Conservation (phyloP, 2,888 invertebrate species). For the Troides helena region DNA sequence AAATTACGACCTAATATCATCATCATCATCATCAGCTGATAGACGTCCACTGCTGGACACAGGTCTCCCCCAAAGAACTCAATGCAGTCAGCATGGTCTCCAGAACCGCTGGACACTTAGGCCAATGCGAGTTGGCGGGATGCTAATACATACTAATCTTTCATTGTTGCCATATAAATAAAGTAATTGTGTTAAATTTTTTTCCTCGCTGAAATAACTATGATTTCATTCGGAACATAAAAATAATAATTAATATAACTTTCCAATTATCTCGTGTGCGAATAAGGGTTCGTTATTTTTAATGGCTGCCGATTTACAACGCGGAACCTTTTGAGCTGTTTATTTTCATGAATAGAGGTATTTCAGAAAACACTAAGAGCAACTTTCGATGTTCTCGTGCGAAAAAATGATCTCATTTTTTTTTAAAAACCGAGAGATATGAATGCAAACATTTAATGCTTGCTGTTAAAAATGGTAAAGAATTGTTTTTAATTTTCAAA, state of each 20-base stretch:
- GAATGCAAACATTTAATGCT: neutral
- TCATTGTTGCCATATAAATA: too few species aligned
- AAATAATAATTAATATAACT: slow-evolving; percentile 19
- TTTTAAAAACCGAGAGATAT: neutral
- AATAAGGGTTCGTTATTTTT: slow-evolving; percentile 26
- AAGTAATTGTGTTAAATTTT: neutral
- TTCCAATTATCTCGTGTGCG: slow-evolving; percentile 21
- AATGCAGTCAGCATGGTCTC: too few species aligned
- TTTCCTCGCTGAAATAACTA: neutral
- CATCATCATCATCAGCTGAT: too few species aligned
- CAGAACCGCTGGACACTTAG: too few species aligned
- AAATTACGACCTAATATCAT: too few species aligned
- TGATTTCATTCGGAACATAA: neutral
- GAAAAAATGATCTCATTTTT: neutral
- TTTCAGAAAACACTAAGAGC: slow-evolving; percentile 8
- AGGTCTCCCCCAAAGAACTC: too few species aligned
- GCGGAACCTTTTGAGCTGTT: slow-evolving; percentile 3
- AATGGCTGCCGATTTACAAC: slow-evolving; percentile 17
- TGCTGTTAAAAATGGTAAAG: neutral
- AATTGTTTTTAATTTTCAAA: neutral
- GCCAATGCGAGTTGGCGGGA: too few species aligned
- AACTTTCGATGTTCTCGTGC: slow-evolving; percentile 15
- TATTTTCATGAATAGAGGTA: slow-evolving; percentile 13
- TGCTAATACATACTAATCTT: too few species aligned
- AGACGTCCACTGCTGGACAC: too few species aligned